Evolutionary conservation across 37 sponge, comb jelly and placozoan genomes (phyloP).

Genomic region (Ianthella basta): DNA sequence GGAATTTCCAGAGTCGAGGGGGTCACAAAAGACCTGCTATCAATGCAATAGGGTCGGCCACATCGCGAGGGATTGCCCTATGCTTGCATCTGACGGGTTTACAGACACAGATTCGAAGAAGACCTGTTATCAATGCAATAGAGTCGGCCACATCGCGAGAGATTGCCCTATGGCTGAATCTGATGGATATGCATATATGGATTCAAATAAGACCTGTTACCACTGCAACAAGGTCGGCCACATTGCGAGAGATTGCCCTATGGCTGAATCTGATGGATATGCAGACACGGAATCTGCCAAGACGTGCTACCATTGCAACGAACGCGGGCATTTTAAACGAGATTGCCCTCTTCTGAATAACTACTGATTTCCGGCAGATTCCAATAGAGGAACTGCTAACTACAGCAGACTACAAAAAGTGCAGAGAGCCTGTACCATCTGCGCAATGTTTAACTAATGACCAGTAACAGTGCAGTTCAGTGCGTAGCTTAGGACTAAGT

Average conservation of each 20-base stretch:
- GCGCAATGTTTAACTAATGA: too few species aligned
- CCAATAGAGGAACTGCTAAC: conserved; percentile 74
- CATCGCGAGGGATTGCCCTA: conserved; percentile 57
- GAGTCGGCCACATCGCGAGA: conserved; percentile 57
- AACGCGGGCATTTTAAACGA: background rate
- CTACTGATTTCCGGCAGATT: conserved; percentile 53
- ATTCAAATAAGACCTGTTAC: conserved; percentile 36
- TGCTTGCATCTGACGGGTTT: background rate
- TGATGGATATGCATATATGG: background rate
- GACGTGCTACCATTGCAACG: background rate
- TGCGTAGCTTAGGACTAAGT: background rate
- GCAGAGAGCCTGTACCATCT: conserved; percentile 60
- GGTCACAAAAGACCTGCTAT: conserved; percentile 28
- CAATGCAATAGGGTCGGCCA: conserved; percentile 64
- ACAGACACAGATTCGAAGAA: background rate
- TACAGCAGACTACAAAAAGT: conserved; percentile 58
- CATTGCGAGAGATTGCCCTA: background rate
- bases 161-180: conserved; percentile 34
- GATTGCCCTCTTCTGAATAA: background rate
- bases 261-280: background rate
- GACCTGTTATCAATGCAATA: conserved; percentile 56
- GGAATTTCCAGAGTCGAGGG: too few species aligned
- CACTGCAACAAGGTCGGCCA: conserved; percentile 52
- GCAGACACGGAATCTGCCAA: background rate
- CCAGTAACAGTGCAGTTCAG: conserved; percentile 12